These are phyloP conservation scores for Amazona vittata DNA, from an alignment of 2,113 vertebrate genomes.

Conservation along the genomic window DNA sequence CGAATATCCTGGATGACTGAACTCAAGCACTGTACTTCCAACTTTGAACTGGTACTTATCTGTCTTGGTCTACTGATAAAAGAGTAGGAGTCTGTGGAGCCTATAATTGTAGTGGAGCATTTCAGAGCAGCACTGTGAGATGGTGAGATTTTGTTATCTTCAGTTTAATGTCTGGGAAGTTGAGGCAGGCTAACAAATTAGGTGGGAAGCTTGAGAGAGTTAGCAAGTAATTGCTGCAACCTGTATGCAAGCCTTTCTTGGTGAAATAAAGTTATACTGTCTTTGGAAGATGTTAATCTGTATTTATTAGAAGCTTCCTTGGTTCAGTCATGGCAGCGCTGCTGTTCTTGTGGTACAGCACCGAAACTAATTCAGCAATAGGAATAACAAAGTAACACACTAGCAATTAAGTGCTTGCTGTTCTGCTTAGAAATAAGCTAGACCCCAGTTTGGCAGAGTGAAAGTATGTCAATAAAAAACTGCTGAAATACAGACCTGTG, in stretches of 20 bases:
- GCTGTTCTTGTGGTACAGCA: background rate
- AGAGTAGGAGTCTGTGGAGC: background rate
- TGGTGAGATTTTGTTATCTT: background rate
- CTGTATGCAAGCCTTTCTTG: background rate
- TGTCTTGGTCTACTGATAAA: background rate
- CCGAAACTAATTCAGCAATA: background rate
- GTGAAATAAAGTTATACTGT: background rate
- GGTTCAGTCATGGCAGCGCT: background rate
- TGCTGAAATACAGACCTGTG: background rate
- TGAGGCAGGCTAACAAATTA: background rate
- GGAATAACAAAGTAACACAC: background rate
- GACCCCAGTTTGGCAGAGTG: background rate
- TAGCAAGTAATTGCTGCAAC: background rate
- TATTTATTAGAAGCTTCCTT: background rate
- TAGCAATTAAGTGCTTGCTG: background rate
- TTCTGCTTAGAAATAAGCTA: background rate
- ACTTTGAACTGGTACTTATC: background rate
- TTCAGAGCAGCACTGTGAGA: background rate
- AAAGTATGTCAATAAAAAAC: background rate
- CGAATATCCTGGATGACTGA: background rate
- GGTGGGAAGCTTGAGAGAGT: background rate
- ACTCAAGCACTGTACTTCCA: background rate
- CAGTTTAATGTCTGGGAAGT: background rate
- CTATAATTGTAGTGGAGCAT: background rate
- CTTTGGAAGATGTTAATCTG: background rate